Evolutionary conservation across 2,113 vertebrate species (phyloP).

Genomic region (Pseudonaja textilis): DNA sequence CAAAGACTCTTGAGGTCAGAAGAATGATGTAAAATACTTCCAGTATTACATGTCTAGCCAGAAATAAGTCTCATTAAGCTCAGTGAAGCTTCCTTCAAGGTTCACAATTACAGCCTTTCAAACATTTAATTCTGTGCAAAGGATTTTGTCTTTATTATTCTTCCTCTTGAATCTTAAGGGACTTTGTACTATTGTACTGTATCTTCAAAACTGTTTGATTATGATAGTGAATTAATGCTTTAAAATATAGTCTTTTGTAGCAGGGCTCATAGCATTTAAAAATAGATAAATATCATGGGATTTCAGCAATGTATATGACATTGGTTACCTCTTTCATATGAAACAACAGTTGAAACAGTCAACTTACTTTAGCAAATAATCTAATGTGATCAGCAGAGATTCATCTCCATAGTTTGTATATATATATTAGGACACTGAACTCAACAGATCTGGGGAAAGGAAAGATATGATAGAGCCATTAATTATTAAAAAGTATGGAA

Average conservation of each 20-base stretch:
- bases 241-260: not conserved
- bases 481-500: not conserved
- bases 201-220: slow-evolving; percentile 7
- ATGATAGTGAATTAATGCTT: slow-evolving; percentile 15
- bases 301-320: not conserved
- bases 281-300: not conserved
- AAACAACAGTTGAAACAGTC: slow-evolving; percentile 1
- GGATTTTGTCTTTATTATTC: slow-evolving; percentile 29
- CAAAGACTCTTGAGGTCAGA: not conserved
- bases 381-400: not conserved
- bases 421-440: not conserved
- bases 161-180: not conserved
- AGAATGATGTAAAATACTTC: not conserved
- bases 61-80: not conserved
- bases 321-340: not conserved
- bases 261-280: not conserved
- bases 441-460: not conserved
- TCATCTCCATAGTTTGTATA: not conserved
- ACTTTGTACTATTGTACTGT: not conserved
- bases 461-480: not conserved
- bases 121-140: not conserved
- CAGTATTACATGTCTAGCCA: not conserved
- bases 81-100: not conserved
- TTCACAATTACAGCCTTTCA: not conserved
- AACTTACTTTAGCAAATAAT: rapidly evolving